Evolutionary conservation across 2,113 vertebrate genomes (phyloP).

Genomic region (Myotis davidii): DNA sequence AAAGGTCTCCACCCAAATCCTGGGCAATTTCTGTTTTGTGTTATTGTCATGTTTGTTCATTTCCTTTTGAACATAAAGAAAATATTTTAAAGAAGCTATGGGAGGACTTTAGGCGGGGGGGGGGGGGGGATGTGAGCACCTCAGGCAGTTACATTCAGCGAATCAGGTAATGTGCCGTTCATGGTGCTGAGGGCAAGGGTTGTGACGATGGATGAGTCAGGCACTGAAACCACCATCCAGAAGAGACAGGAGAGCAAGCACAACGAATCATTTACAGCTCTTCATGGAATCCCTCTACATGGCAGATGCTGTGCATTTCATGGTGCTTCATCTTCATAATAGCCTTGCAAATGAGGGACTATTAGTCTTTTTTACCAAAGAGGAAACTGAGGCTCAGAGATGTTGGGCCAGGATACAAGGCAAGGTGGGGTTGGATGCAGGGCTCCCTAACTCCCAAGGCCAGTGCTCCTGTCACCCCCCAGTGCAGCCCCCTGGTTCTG

Average conservation of each 20-base stretch:
- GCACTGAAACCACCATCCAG: accelerated
- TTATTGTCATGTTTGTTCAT: conserved; percentile 50
- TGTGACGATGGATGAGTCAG: background rate
- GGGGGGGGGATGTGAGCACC: background rate
- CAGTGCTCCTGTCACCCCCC: background rate
- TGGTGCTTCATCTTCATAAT: background rate
- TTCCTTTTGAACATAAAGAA: conserved; percentile 37
- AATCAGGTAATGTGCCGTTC: background rate
- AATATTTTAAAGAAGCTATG: conserved; percentile 21
- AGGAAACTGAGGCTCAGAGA: background rate
- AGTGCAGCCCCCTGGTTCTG: background rate
- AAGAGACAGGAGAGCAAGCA: background rate
- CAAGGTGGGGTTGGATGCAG: background rate
- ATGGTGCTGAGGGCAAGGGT: background rate
- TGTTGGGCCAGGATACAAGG: background rate
- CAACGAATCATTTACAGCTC: background rate
- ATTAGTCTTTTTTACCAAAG: background rate
- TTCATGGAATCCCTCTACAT: background rate
- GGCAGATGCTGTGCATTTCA: background rate
- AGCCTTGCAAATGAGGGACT: background rate
- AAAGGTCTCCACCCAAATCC: conserved; percentile 29
- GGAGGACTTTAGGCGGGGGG: background rate
- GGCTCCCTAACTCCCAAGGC: background rate
- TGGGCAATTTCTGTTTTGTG: conserved; percentile 54
- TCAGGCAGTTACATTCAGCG: background rate